Conservation (phyloP, 2,797 vertebrate species). For the Pygocentrus nattereri region DNA sequence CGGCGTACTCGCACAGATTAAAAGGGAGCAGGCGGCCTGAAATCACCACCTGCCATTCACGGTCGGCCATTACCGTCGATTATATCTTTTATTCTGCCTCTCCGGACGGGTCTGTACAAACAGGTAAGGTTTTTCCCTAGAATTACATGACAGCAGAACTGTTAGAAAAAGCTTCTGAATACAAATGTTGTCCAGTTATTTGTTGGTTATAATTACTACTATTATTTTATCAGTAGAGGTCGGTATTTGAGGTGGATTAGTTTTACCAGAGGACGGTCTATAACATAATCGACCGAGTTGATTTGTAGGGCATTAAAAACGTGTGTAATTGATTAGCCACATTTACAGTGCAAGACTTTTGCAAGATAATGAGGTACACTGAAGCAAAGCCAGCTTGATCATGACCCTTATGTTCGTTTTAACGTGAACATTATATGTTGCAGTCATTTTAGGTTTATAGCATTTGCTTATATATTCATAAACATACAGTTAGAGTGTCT, state of each 20-base stretch:
- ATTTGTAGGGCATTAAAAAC: too few relatives aligned
- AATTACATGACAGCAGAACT: not conserved
- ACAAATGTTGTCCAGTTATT: not conserved
- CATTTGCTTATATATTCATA: too few relatives aligned
- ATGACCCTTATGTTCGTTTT: too few relatives aligned
- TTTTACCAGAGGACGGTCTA: too few relatives aligned
- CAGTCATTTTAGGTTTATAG: too few relatives aligned
- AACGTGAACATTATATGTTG: too few relatives aligned
- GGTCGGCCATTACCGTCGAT: slow-evolving; percentile 90
- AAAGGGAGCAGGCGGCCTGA: slow-evolving; percentile 83
- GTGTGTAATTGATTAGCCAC: too few relatives aligned
- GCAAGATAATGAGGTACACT: too few relatives aligned
- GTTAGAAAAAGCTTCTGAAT: not conserved
- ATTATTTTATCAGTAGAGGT: not conserved
- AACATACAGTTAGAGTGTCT: too few relatives aligned
- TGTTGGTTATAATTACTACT: not conserved
- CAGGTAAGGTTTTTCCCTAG: slow-evolving; percentile 74
- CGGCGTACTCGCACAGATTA: slow-evolving; percentile 87
- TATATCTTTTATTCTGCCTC: slow-evolving; percentile 92
- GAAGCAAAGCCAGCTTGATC: too few relatives aligned
- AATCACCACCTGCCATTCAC: slow-evolving; percentile 93
- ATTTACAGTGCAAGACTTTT: too few relatives aligned
- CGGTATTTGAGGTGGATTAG: too few relatives aligned
- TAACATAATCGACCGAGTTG: not conserved
- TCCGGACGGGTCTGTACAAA: slow-evolving; percentile 54